phyloP scores from a whole-genome alignment of 1,140 invertebrate species.

The Eupeodes corollae region DNA sequence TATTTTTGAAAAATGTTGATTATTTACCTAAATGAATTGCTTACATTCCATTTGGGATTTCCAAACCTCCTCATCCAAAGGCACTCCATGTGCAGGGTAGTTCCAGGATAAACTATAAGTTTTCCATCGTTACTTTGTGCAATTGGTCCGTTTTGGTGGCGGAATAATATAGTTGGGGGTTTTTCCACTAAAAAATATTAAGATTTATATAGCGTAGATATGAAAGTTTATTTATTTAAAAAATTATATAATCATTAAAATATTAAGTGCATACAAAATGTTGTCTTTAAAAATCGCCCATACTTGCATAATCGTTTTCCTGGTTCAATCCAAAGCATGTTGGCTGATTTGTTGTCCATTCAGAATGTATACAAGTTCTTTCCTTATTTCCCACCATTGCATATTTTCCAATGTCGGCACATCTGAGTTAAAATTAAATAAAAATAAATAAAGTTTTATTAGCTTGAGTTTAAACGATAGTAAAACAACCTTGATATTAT shows the following conservation, averaged over 20 bases:
- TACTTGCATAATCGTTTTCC: slow-evolving; percentile 72
- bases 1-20: not conserved
- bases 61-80: slow-evolving; percentile 74
- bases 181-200: slow-evolving; percentile 77
- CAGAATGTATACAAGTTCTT: slow-evolving; percentile 57
- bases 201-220: not conserved
- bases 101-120: slow-evolving; percentile 71
- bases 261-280: not conserved
- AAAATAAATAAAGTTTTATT: not conserved
- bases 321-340: slow-evolving; percentile 71
- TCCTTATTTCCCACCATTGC: slow-evolving; percentile 48
- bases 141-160: slow-evolving; percentile 68
- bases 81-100: slow-evolving; percentile 76
- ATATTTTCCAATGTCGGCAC: slow-evolving; percentile 70
- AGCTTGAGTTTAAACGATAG: not conserved
- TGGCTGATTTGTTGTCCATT: slow-evolving; percentile 67
- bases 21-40: slow-evolving; percentile 50
- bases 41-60: slow-evolving; percentile 71
- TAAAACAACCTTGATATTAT: slow-evolving; percentile 49
- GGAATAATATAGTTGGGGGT: slow-evolving; percentile 71
- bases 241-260: too few species aligned
- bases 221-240: not conserved
- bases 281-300: slow-evolving; percentile 25
- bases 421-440: slow-evolving; percentile 41
- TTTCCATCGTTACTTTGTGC: slow-evolving; percentile 77